phyloP scores from a whole-genome alignment of 1,140 invertebrate species.

The Drosophila guanche region DNA sequence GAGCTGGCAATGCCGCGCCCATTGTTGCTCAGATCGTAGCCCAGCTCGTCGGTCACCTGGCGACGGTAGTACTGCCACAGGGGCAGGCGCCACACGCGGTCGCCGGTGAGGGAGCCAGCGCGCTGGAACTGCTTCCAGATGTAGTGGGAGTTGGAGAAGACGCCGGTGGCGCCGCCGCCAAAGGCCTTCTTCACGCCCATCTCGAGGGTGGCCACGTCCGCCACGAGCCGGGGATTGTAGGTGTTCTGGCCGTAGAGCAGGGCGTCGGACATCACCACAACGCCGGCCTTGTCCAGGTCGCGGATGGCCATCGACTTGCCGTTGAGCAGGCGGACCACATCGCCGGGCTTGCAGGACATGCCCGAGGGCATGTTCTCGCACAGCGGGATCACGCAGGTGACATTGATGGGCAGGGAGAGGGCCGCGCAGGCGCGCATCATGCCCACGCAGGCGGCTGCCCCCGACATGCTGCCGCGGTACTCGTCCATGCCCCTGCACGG shows the following conservation, averaged over 20 bases:
- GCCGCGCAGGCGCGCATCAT: conserved; percentile 88
- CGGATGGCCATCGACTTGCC: conserved; percentile 94
- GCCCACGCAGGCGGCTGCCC: conserved; percentile 92
- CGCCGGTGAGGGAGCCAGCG: conserved; percentile 90
- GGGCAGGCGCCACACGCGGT: conserved; percentile 95
- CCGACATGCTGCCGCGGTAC: conserved; percentile 96
- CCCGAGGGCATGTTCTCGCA: conserved; percentile 95
- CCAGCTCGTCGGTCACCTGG: conserved; percentile 85
- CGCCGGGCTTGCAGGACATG: conserved; percentile 93
- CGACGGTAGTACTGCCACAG: conserved; percentile 91
- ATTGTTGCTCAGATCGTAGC: conserved; percentile 87
- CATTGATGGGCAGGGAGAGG: conserved; percentile 89
- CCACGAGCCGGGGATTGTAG: conserved; percentile 86
- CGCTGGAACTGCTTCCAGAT: conserved; percentile 87
- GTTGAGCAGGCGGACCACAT: conserved; percentile 92
- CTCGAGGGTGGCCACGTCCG: conserved; percentile 90
- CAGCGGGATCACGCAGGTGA: conserved; percentile 89
- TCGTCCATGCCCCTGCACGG: conserved; percentile 89
- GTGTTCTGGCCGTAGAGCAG: conserved; percentile 89
- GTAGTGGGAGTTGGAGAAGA: conserved; percentile 88
- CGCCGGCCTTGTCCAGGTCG: conserved; percentile 95
- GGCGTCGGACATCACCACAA: conserved; percentile 94
- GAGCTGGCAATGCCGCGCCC: conserved; percentile 85
- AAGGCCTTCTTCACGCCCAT: conserved; percentile 85
- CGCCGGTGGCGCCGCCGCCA: conserved; percentile 90